phyloP scores from a whole-genome alignment of 1,140 invertebrate species.

The Gonatopus flavifemur region DNA sequence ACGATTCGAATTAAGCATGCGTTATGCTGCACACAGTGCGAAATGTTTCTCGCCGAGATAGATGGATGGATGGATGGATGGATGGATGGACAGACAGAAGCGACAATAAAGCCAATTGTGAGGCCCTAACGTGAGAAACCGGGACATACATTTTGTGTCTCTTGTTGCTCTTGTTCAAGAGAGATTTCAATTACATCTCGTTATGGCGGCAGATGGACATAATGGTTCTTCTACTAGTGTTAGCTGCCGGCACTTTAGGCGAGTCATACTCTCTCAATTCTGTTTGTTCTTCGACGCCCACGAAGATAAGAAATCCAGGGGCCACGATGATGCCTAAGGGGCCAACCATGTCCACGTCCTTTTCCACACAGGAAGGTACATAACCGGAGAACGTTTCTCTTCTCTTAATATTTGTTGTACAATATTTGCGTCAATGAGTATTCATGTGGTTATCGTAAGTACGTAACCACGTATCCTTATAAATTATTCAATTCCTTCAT shows the following conservation, averaged over 20 bases:
- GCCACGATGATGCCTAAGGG: too few relatives aligned
- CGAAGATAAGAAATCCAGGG: constrained; percentile 6
- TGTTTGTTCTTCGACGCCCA: constrained; percentile 19
- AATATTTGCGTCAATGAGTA: too few relatives aligned
- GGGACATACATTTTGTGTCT: constrained; percentile 18
- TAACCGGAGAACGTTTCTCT: too few relatives aligned
- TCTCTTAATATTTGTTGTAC: too few relatives aligned
- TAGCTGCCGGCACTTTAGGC: constrained; percentile 30
- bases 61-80: neutral
- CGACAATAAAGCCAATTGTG: constrained; percentile 47
- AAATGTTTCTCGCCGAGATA: neutral
- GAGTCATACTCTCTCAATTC: too few relatives aligned
- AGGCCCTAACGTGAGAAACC: constrained; percentile 42
- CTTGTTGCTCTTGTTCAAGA: constrained; percentile 27
- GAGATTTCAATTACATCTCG: constrained; percentile 51
- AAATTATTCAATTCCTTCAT: too few relatives aligned
- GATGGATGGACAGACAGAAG: constrained; percentile 27
- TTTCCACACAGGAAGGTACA: too few relatives aligned
- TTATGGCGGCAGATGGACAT: constrained; percentile 48
- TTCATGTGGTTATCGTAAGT: too few relatives aligned
- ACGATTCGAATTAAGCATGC: too few relatives aligned
- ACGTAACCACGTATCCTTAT: too few relatives aligned
- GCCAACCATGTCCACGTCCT: too few relatives aligned
- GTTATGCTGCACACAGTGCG: too few relatives aligned
- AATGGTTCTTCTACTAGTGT: constrained; percentile 36